phyloP scores from a whole-genome alignment of 2,797 vertebrate genomes.

The Pantherophis alleghaniensis region DNA sequence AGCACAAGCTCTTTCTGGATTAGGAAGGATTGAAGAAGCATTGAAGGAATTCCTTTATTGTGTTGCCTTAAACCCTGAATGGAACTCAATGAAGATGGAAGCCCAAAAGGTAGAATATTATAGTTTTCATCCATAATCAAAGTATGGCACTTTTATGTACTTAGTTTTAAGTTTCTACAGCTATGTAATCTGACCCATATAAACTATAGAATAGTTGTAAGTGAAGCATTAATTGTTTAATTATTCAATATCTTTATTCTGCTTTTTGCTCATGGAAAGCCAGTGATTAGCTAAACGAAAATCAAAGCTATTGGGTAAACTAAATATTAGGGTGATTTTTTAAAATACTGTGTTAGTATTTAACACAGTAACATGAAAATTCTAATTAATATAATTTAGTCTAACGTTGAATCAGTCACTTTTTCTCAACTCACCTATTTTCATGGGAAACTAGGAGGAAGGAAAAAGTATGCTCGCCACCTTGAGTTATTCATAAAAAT shows the following conservation, averaged over 20 bases:
- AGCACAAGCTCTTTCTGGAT: constrained; percentile 81
- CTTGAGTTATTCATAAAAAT: background rate
- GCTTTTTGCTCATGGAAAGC: background rate
- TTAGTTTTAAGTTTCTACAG: background rate
- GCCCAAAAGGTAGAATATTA: constrained; percentile 80
- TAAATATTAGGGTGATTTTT: background rate
- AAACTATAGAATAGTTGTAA: background rate
- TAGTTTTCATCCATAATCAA: constrained; percentile 23
- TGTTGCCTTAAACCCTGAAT: constrained; percentile 85
- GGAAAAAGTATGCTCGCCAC: background rate
- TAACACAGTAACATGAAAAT: background rate
- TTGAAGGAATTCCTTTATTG: constrained; percentile 88
- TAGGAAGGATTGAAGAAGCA: constrained; percentile 81
- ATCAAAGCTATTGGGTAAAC: background rate
- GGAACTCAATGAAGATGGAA: constrained; percentile 83
- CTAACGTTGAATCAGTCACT: background rate
- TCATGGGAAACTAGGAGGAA: too few relatives aligned
- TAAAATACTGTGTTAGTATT: background rate
- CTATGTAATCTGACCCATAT: background rate
- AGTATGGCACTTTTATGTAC: background rate
- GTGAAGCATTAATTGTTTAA: background rate
- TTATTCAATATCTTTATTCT: background rate
- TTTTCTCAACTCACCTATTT: background rate
- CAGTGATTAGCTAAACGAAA: background rate
- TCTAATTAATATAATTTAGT: background rate